Percentiles rank a stretch among this genome's conserved stretches.
Conservation (phyloP, 2,113 vertebrate genomes). For the Hippopotamus amphibius region DNA sequence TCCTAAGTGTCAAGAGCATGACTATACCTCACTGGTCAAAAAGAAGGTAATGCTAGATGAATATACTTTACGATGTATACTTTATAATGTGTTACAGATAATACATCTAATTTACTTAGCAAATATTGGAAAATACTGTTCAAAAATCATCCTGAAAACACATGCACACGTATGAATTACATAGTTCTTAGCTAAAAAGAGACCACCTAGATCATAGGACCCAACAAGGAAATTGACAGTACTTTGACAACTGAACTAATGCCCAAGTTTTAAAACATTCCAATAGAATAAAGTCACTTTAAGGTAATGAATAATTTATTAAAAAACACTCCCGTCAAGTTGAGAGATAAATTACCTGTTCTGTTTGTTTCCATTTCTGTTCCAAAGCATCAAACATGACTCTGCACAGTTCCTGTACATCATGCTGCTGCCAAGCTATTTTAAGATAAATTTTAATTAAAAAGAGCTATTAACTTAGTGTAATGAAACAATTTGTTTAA, state of each 20-base stretch:
- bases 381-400: conserved; percentile 99
- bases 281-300: conserved; percentile 19
- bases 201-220: not conserved
- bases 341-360: conserved; percentile 91
- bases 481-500: conserved; percentile 53
- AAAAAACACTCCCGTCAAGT: not conserved
- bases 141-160: not conserved
- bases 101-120: not conserved
- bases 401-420: conserved; percentile 99
- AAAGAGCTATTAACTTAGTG: conserved; percentile 47
- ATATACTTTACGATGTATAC: conserved; percentile 11
- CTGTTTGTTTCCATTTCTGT: conserved; percentile 99
- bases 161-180: not conserved
- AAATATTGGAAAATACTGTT: conserved; percentile 25
- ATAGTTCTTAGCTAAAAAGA: conserved; percentile 27
- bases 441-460: conserved; percentile 79
- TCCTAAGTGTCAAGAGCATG: not conserved
- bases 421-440: conserved; percentile 99
- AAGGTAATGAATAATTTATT: conserved; percentile 43
- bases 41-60: not conserved
- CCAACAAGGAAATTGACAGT: conserved; percentile 17
- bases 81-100: conserved; percentile 51
- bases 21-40: not conserved
- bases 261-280: conserved; percentile 37
- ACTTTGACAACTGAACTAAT: conserved; percentile 5